phyloP scores from a whole-genome alignment of 2,113 vertebrate genomes.

The Oreotragus oreotragus region DNA sequence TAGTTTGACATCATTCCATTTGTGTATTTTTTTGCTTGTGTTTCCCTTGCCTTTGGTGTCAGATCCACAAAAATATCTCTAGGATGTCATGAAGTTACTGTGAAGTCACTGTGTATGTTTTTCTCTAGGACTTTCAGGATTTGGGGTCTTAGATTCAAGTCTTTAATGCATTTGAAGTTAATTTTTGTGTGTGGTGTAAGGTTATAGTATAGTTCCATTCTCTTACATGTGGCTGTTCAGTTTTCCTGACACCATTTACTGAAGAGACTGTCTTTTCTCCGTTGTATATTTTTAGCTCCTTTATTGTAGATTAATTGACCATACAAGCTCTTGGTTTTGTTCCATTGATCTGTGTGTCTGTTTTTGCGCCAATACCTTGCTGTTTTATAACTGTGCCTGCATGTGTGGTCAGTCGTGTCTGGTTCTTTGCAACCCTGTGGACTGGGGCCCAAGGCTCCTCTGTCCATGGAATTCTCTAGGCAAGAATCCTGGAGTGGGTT shows the following conservation, averaged over 20 bases:
- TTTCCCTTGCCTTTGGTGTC: not conserved
- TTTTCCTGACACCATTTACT: not conserved
- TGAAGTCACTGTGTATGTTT: not conserved
- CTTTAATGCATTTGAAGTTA: too few relatives aligned
- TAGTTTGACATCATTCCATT: not conserved
- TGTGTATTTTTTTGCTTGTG: not conserved
- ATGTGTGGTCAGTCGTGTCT: not conserved
- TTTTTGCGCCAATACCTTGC: not conserved
- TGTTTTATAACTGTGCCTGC: not conserved
- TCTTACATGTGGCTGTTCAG: not conserved
- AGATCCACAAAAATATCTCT: not conserved
- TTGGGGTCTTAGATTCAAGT: not conserved
- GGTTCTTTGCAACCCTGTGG: not conserved
- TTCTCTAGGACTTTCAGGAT: not conserved
- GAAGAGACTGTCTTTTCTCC: not conserved
- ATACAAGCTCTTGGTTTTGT: accelerated
- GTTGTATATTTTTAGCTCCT: too few relatives aligned
- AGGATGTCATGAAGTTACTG: not conserved
- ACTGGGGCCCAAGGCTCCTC: not conserved
- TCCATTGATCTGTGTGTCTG: not conserved
- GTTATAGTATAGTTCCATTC: not conserved
- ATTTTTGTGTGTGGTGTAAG: not conserved
- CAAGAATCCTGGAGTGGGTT: not conserved
- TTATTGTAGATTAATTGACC: accelerated
- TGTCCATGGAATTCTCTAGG: not conserved